Evolutionary conservation across 92 coral and sea anemone genomes (phyloP), one percentile per base, ranked within the genome.

Genomic region (Porites rus): DNA sequence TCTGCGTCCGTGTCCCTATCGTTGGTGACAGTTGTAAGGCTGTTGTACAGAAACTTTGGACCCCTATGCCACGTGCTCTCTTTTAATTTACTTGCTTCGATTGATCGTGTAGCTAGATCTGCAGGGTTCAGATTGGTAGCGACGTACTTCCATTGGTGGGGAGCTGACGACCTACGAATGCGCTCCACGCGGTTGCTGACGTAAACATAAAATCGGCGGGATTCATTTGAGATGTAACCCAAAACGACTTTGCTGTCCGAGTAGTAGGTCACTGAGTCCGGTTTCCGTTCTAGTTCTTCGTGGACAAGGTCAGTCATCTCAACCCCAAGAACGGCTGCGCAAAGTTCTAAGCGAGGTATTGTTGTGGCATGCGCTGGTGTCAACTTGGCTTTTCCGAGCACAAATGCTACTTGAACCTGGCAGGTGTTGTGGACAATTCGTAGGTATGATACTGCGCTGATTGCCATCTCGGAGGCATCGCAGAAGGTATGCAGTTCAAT

Each of bases 121-220:
- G 93, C 88, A 21, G 93, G 93, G 54, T 90, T 86, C 24, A 75
- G 80, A 77, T 86, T 75, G 14, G 90, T 90, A 16, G 83, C 77
- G 19, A 81, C 88, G 65, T 90, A 80, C 25, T 62, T 78, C 93
- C 93, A 90, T 65, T 90, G 88, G 12, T 80, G 65, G 9, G 90
- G 90, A 16, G 81, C 64, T 9, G 93, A 85, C 7, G 90, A 53
- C 52, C 83, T 86, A 70, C 88, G 76, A 51, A 80, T 86, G 28
- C 84, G 84, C 28, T 85, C 90, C 9, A 90, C 93, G 14, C 90
- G 80, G 71, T 90, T 86, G 61, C 78, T 81, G 20, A 90, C 93
- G 43, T 90, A 91, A 10, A 76, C 28, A 25, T 25, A 25, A 25
- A 25, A 25, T 25, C 28, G 28, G 28, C 28, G 28, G 28, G 28